Conservation (phyloP, 1,140 invertebrate species). For the Heliconius nattereri region DNA sequence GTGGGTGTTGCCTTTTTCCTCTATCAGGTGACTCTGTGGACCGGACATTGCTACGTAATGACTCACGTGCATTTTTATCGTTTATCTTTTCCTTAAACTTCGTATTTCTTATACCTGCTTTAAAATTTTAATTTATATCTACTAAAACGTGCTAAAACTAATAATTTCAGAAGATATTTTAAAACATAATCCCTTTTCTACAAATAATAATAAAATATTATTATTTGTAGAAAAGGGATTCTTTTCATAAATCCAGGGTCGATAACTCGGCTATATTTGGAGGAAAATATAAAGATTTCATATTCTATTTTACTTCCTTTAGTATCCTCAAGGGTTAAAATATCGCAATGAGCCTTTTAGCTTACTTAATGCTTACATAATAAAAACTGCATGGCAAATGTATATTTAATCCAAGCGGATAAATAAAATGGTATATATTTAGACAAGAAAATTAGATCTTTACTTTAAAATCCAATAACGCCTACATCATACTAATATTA, state of each 20-base stretch:
- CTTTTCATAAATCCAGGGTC: too few species aligned
- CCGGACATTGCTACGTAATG: constrained; percentile 33
- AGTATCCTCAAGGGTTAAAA: not conserved
- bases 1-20: constrained; percentile 31
- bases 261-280: not conserved
- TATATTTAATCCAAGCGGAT: too few species aligned
- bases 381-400: not conserved
- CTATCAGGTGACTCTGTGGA: constrained; percentile 4
- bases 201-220: too few species aligned
- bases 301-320: not conserved
- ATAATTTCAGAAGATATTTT: not conserved
- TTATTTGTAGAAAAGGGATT: too few species aligned
- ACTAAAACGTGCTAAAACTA: not conserved
- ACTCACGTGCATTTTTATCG: constrained; percentile 33
- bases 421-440: too few species aligned
- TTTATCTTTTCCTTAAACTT: constrained; percentile 32
- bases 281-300: not conserved
- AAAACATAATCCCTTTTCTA: too few species aligned
- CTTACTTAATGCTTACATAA: not conserved
- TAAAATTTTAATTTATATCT: not conserved
- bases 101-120: constrained; percentile 9
- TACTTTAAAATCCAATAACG: too few species aligned
- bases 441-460: too few species aligned
- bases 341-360: not conserved
- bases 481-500: not conserved